A percentile compares a stretch with the other conserved stretches of the same genome.
Evolutionary conservation across 2,888 invertebrate species (phyloP).

Genomic region (Aphidius colemani): DNA sequence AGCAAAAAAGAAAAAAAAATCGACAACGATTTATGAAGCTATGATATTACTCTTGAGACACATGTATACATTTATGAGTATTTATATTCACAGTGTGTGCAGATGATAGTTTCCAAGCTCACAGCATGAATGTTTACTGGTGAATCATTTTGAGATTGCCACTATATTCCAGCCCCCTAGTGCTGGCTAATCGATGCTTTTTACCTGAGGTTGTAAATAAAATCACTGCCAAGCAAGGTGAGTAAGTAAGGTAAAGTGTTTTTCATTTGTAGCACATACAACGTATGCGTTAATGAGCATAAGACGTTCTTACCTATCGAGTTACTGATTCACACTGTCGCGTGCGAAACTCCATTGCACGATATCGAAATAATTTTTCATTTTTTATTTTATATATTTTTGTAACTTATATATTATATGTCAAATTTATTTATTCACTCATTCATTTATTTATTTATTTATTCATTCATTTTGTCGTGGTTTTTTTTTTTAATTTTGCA

Average conservation of each 20-base stretch:
- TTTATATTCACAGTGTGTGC: not conserved
- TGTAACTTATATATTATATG: not conserved
- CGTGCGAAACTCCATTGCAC: slow-evolving; percentile 11
- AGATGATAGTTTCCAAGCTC: slow-evolving; percentile 9
- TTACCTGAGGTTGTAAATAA: slow-evolving; percentile 24
- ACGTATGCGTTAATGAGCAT: slow-evolving; percentile 32
- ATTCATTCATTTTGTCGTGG: not conserved
- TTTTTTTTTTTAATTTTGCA: no score
- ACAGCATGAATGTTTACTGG: slow-evolving; percentile 27
- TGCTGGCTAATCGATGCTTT: slow-evolving; percentile 26
- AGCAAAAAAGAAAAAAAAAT: not conserved
- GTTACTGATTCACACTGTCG: slow-evolving; percentile 31
- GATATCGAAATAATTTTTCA: slow-evolving; percentile 23
- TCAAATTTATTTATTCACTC: not conserved
- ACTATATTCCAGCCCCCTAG: slow-evolving; percentile 12
- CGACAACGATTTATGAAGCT: slow-evolving; percentile 29
- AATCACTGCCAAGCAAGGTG: slow-evolving; percentile 15
- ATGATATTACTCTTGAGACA: slow-evolving; percentile 30
- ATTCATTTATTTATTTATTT: not conserved
- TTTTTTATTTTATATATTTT: not conserved
- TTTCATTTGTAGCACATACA: not conserved
- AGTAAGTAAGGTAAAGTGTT: slow-evolving; percentile 10
- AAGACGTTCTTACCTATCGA: slow-evolving; percentile 31
- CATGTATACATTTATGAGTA: not conserved
- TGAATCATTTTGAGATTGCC: slow-evolving; percentile 25